Percentiles rank a stretch among this genome's conserved stretches.
These are phyloP conservation scores for Dorcus parallelipipedus DNA, from an alignment of 2,888 invertebrate genomes.

Conservation along the genomic window DNA sequence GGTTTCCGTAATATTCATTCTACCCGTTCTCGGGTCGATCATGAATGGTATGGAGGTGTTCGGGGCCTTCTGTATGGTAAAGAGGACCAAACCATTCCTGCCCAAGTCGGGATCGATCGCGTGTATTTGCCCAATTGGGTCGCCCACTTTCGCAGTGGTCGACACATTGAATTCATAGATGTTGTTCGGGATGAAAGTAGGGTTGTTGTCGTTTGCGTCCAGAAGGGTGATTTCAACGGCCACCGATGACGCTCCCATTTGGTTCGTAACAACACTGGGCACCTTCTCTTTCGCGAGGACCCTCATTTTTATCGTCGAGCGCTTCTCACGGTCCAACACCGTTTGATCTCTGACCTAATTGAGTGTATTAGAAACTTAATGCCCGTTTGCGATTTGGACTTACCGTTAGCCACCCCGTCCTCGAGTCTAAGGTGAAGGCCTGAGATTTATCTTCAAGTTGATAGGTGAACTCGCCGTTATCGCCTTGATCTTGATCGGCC, in stretches of 20 bases:
- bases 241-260: conserved; percentile 55
- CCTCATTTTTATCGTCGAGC: conserved; percentile 68
- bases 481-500: conserved; percentile 77
- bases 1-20: conserved; percentile 61
- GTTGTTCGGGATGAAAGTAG: conserved; percentile 79
- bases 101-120: conserved; percentile 81
- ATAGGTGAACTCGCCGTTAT: conserved; percentile 81
- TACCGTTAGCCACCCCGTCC: conserved; percentile 84
- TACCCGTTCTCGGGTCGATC: conserved; percentile 68
- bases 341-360: conserved; percentile 55
- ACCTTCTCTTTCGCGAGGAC: conserved; percentile 77
- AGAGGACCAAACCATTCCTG: conserved; percentile 69
- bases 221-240: conserved; percentile 77
- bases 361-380: neutral
- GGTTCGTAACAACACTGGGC: conserved; percentile 61
- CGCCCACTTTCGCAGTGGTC: conserved; percentile 65
- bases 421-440: conserved; percentile 76
- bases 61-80: conserved; percentile 37
- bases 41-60: conserved; percentile 56
- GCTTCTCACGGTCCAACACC: conserved; percentile 75
- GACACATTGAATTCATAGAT: conserved; percentile 74
- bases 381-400: conserved; percentile 35
- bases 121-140: conserved; percentile 73
- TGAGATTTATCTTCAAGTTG: conserved; percentile 70
- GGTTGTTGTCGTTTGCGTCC: conserved; percentile 91